A percentile compares a stretch with the other conserved stretches of the same genome.
phyloP scores from a whole-genome alignment of 2,888 invertebrate genomes.

The Sphaerophoria rueppellii region DNA sequence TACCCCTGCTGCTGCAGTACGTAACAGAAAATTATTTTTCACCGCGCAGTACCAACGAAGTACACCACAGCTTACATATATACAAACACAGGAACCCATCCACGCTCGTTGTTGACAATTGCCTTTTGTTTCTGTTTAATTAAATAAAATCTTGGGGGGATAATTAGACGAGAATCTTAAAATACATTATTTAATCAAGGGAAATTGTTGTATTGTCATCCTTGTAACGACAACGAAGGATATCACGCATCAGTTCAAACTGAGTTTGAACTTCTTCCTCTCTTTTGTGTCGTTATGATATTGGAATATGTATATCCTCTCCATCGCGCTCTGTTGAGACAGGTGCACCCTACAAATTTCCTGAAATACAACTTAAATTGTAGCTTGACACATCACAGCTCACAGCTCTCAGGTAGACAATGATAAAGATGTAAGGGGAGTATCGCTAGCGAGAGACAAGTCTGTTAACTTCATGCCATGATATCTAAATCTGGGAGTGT shows the following conservation, averaged over 20 bases:
- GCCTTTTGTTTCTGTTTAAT: constrained; percentile 71
- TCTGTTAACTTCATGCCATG: constrained; percentile 43
- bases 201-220: constrained; percentile 64
- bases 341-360: constrained; percentile 56
- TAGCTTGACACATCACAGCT: background rate
- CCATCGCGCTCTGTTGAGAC: constrained; percentile 17
- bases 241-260: constrained; percentile 61
- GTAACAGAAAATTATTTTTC: too few species aligned
- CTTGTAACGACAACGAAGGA: constrained; percentile 57
- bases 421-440: background rate
- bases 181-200: constrained; percentile 70
- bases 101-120: constrained; percentile 35
- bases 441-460: constrained; percentile 44
- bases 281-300: background rate
- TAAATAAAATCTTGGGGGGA: constrained; percentile 70
- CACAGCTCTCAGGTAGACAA: background rate
- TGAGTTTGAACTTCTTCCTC: constrained; percentile 42
- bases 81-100: too few species aligned
- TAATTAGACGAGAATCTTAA: constrained; percentile 73
- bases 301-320: background rate
- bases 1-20: too few species aligned
- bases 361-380: constrained; percentile 23
- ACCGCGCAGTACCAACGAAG: too few species aligned
- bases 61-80: too few species aligned
- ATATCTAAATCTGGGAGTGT: constrained; percentile 46